A percentile compares a stretch with the other conserved stretches of the same genome.
Evolutionary conservation across 2,888 invertebrate genomes (phyloP).

Genomic region (Lagria hirta): DNA sequence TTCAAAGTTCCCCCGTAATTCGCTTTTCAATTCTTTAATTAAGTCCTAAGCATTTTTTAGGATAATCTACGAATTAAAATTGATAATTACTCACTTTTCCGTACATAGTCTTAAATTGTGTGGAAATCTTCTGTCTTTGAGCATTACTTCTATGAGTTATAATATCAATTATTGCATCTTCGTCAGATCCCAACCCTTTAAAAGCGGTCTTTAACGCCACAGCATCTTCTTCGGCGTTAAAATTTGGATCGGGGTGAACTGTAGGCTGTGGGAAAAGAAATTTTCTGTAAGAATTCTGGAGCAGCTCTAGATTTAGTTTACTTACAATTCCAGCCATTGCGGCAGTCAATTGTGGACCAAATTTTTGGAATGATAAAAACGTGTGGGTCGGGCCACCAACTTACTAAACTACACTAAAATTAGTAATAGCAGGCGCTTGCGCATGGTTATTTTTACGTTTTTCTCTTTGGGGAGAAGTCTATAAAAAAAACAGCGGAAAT

Average conservation of each 20-base stretch:
- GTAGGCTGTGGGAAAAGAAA: conserved; percentile 41
- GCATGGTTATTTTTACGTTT: too few species aligned
- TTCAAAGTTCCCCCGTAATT: conserved; percentile 85
- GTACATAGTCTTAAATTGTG: conserved; percentile 62
- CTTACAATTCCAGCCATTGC: conserved; percentile 29
- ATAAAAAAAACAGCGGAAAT: too few species aligned
- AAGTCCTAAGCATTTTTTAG: conserved; percentile 59
- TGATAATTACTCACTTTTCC: conserved; percentile 60
- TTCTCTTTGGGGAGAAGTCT: too few species aligned
- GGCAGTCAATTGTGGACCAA: too few species aligned
- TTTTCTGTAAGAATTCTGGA: not conserved
- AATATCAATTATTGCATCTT: conserved; percentile 66
- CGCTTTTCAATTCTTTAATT: conserved; percentile 81
- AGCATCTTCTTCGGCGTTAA: conserved; percentile 48
- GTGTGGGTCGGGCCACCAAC: too few species aligned
- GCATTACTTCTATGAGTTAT: conserved; percentile 64
- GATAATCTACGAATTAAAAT: conserved; percentile 1
- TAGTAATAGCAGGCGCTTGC: conserved; percentile 9
- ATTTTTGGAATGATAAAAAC: too few species aligned
- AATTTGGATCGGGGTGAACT: conserved; percentile 43
- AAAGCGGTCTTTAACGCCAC: conserved; percentile 49
- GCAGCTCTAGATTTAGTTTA: conserved; percentile 3
- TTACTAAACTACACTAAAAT: conserved; percentile 4
- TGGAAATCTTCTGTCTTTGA: conserved; percentile 67
- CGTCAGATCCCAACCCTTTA: conserved; percentile 59